These are phyloP conservation scores for Echiichthys vipera DNA, from an alignment of 2,797 vertebrate genomes.

Conservation along the genomic window DNA sequence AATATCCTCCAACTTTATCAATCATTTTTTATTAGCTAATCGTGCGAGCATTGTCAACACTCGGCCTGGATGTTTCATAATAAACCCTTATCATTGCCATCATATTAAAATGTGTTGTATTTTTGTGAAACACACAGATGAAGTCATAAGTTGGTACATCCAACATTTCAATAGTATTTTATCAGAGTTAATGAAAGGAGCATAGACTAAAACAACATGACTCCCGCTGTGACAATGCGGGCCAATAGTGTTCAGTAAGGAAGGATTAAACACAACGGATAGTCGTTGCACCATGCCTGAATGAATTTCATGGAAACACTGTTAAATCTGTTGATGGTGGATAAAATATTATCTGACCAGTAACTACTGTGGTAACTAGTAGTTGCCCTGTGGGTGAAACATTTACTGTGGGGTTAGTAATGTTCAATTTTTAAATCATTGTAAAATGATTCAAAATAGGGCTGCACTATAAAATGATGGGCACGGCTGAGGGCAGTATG, in stretches of 20 bases:
- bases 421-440: not conserved
- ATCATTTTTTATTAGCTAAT: not conserved
- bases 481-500: not conserved
- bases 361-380: not conserved
- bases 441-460: not conserved
- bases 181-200: not conserved
- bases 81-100: not conserved
- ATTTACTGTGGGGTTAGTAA: not conserved
- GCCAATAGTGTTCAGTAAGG: not conserved
- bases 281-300: not conserved
- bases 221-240: not conserved
- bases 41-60: not conserved
- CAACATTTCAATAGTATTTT: not conserved
- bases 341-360: not conserved
- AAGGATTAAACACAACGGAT: not conserved
- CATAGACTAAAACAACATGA: not conserved
- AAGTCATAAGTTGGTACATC: not conserved
- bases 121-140: slow-evolving; percentile 1
- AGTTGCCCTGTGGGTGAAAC: not conserved
- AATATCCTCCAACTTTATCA: not conserved
- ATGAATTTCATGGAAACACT: not conserved
- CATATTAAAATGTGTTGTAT: not conserved
- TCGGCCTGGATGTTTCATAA: not conserved
- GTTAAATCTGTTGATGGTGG: not conserved
- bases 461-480: not conserved